Evolutionary conservation across 1,140 invertebrate species (phyloP), one percentile per base, ranked within the genome.

Genomic region (Dolichoris vasculosae): DNA sequence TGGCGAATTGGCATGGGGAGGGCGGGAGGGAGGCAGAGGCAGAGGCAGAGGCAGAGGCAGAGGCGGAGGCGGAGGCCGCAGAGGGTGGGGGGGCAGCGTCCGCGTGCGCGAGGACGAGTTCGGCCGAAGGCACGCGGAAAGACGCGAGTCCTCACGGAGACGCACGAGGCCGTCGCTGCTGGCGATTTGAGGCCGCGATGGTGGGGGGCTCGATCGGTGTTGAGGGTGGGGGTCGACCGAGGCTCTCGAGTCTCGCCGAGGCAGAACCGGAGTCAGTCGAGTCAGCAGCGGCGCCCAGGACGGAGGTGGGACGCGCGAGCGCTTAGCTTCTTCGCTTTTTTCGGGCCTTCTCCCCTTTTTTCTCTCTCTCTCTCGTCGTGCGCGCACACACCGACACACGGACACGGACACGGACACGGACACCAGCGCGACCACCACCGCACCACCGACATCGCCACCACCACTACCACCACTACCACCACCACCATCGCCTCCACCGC

Each of bases 1-100:
- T 32, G n/a, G n/a, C 85, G 88, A 87, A 86, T n/a, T n/a, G 85
- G 78, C 81, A 84, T 73, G 88, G 88, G 88, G 88, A 89, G 87
- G 78, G 82, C 83, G 81, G 89, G 87, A 83, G 80, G n/a, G 4
- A 17, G 38, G 2, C 35, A 9, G 23, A 20, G 2, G 38, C 20
- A 9, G 35, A 23, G 0, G 6, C 0, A 26, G 2, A 0, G 69
- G 3, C 35, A 30, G 30, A 13, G 3, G 63, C 6, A 2, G 63
- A 0, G 63, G 26, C 0, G 63, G 40, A 23, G 63, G 2, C 32
- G 23, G 32, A 2, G 46, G 17, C 0, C 69, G 26, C 26, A 63
- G 30, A 9, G 51, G 51, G 23, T 9, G 26, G 15, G 71, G 23
- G 43, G 13, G 48, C 46, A 26, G 8, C n/a, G 71, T 30, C 35